These are phyloP conservation scores for Amphilophus citrinellus DNA, from an alignment of 2,113 vertebrate species.

Conservation along the genomic window DNA sequence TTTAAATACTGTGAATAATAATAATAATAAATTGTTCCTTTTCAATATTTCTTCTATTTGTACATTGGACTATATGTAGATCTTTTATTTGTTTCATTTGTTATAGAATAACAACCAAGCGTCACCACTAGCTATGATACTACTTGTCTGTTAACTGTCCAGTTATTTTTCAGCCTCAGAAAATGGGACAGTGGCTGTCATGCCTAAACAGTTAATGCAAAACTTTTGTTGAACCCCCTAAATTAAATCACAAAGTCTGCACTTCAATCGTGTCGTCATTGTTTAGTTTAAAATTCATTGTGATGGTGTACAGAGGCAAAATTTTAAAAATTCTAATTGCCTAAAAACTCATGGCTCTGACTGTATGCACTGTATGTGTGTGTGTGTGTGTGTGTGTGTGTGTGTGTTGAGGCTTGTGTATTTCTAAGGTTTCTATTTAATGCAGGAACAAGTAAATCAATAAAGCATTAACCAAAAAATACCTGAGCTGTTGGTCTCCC, in stretches of 20 bases:
- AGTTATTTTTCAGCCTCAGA: neutral
- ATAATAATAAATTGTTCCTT: neutral
- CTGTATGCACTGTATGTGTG: neutral
- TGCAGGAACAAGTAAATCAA: neutral
- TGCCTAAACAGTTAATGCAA: neutral
- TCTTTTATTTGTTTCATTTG: neutral
- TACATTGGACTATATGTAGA: neutral
- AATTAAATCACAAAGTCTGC: neutral
- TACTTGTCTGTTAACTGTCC: neutral
- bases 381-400: no score
- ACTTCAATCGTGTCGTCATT: neutral
- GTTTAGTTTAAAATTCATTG: neutral
- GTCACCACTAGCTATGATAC: neutral
- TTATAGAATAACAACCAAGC: neutral
- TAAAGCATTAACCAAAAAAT: neutral
- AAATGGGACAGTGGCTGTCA: neutral
- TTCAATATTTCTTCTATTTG: neutral
- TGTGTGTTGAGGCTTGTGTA: neutral
- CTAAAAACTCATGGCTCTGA: neutral
- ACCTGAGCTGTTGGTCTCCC: constrained; percentile 96
- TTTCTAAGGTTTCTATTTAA: neutral
- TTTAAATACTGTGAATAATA: neutral
- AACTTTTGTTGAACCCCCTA: neutral
- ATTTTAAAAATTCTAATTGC: neutral
- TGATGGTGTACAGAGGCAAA: neutral